Percentiles rank a stretch among this genome's conserved stretches.
phyloP scores from a whole-genome alignment of 2,888 invertebrate genomes.

The Teinopalpus imperialis region DNA sequence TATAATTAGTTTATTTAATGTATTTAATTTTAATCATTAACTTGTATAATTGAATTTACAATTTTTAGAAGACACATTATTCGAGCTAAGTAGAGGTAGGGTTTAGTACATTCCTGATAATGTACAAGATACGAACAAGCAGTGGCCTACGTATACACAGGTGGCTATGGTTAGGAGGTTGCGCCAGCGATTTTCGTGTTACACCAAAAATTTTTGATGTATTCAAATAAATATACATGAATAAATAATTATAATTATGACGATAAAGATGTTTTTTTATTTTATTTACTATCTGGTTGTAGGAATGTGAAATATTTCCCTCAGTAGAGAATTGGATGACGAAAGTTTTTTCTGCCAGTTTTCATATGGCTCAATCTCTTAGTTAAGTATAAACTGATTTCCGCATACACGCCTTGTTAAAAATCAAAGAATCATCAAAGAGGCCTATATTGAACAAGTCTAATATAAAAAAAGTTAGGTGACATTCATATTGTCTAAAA shows the following conservation, averaged over 20 bases:
- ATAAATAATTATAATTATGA: constrained; percentile 63
- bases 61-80: constrained; percentile 36
- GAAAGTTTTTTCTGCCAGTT: too few relatives aligned
- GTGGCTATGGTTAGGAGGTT: constrained; percentile 46
- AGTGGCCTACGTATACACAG: constrained; percentile 54
- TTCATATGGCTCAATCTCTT: too few relatives aligned
- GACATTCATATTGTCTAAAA: too few relatives aligned
- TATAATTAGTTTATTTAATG: constrained; percentile 61
- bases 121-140: constrained; percentile 55
- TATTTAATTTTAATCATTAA: constrained; percentile 53
- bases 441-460: too few relatives aligned
- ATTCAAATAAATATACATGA: constrained; percentile 72
- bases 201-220: constrained; percentile 77
- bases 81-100: constrained; percentile 57
- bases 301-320: too few relatives aligned
- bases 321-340: too few relatives aligned
- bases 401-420: too few relatives aligned
- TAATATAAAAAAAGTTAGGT: too few relatives aligned
- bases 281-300: neutral
- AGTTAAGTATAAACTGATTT: too few relatives aligned
- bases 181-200: constrained; percentile 66
- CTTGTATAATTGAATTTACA: constrained; percentile 42
- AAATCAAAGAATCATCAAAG: too few relatives aligned
- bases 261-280: constrained; percentile 46
- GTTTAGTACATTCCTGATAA: constrained; percentile 73